Conservation (phyloP, 2,888 invertebrate genomes). For the Dicycla oo region DNA sequence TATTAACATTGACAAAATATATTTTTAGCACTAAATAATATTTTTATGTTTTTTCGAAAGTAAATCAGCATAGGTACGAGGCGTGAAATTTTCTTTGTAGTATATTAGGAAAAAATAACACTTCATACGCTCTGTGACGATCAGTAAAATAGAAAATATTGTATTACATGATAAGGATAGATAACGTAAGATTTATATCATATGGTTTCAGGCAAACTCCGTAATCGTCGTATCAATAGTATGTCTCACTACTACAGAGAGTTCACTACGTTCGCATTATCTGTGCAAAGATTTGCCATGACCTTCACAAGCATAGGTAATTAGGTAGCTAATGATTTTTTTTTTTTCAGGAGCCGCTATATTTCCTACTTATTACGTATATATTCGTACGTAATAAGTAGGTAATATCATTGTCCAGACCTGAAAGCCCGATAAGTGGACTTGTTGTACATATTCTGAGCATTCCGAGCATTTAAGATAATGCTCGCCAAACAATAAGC, state of each 20-base stretch:
- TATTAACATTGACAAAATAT: background rate
- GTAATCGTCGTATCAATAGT: constrained; percentile 24
- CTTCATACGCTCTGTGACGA: constrained; percentile 40
- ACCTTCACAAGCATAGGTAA: constrained; percentile 26
- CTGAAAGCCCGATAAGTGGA: constrained; percentile 1
- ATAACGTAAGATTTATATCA: constrained; percentile 61
- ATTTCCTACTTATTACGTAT: too few species aligned
- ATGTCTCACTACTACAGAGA: constrained; percentile 3
- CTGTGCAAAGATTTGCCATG: constrained; percentile 13
- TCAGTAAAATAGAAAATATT: constrained; percentile 52
- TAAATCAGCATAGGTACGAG: background rate
- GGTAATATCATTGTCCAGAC: background rate
- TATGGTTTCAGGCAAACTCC: constrained; percentile 37
- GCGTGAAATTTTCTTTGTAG: background rate
- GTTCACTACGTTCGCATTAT: background rate
- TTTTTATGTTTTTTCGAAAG: background rate
- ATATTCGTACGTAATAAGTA: background rate
- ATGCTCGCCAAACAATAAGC: constrained; percentile 35
- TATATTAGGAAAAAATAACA: constrained; percentile 22
- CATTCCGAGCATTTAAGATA: constrained; percentile 37
- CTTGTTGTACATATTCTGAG: background rate
- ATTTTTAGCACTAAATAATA: background rate
- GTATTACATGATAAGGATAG: constrained; percentile 57
- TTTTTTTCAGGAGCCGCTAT: constrained; percentile 12
- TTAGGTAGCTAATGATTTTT: background rate